Evolutionary conservation across 2,888 invertebrate species (phyloP).

Genomic region (Notodonta dromedarius): DNA sequence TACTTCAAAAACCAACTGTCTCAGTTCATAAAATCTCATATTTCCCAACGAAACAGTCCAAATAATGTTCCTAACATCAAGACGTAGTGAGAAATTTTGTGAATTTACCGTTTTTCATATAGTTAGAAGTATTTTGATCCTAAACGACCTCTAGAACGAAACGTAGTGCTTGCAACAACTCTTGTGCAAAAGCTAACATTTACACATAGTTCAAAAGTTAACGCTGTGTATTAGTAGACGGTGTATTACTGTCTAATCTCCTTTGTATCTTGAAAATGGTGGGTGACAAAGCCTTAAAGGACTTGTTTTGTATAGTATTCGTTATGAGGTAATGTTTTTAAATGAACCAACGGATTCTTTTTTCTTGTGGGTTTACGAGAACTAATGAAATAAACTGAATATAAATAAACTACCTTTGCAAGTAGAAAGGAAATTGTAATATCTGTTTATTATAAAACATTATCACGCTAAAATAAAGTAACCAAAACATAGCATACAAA

Average conservation of each 20-base stretch:
- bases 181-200: conserved; percentile 3
- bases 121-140: not conserved
- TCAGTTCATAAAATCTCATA: conserved; percentile 12
- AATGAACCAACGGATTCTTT: too few species aligned
- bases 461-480: too few species aligned
- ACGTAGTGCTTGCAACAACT: not conserved
- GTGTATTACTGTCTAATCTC: not conserved
- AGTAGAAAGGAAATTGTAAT: too few species aligned
- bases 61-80: conserved; percentile 25
- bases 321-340: too few species aligned
- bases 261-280: not conserved
- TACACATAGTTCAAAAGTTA: conserved; percentile 3
- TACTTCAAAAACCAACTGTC: conserved; percentile 23
- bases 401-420: too few species aligned
- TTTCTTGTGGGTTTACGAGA: too few species aligned
- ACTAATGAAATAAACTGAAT: too few species aligned
- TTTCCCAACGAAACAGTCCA: conserved; percentile 16
- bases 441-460: too few species aligned
- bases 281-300: not conserved
- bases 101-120: conserved; percentile 23
- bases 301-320: too few species aligned
- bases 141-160: not conserved
- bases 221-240: not conserved
- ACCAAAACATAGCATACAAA: too few species aligned
- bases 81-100: conserved; percentile 15